Conservation (phyloP, 2,888 invertebrate species). For the Rhogogaster chlorosoma region DNA sequence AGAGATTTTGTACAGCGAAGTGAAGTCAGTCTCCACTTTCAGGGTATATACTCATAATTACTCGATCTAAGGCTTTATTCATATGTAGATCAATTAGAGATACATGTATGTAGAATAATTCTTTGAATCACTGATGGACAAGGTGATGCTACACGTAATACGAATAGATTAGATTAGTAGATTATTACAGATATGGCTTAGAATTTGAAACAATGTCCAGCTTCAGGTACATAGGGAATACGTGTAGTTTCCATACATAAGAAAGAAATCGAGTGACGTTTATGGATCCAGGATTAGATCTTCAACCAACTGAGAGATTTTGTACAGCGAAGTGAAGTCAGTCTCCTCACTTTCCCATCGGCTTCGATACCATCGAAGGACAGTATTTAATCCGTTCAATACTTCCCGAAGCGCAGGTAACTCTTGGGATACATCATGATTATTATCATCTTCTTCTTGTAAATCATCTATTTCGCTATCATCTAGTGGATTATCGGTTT, state of each 20-base stretch:
- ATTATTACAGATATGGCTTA: no score
- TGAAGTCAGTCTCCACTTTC: not conserved
- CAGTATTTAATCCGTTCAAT: not conserved
- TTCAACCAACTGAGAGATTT: not conserved
- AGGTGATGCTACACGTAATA: no score
- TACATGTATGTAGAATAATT: no score
- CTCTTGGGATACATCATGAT: not conserved
- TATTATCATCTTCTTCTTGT: not conserved
- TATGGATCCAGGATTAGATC: not conserved
- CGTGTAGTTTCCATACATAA: not conserved
- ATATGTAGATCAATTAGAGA: no score
- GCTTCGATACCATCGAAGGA: not conserved
- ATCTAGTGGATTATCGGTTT: not conserved
- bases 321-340: not conserved
- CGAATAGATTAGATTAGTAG: no score
- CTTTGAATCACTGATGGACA: no score
- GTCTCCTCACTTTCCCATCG: conserved; percentile 6
- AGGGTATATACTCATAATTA: no score
- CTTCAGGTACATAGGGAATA: no score
- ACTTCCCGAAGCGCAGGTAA: not conserved
- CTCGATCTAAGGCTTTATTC: no score
- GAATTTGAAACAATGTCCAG: no score
- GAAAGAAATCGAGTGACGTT: not conserved
- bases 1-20: not conserved
- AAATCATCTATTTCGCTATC: not conserved